Evolutionary conservation across 1,140 invertebrate genomes (phyloP), one percentile per base, ranked within the genome.

Genomic region (Tetramorium alpestre): DNA sequence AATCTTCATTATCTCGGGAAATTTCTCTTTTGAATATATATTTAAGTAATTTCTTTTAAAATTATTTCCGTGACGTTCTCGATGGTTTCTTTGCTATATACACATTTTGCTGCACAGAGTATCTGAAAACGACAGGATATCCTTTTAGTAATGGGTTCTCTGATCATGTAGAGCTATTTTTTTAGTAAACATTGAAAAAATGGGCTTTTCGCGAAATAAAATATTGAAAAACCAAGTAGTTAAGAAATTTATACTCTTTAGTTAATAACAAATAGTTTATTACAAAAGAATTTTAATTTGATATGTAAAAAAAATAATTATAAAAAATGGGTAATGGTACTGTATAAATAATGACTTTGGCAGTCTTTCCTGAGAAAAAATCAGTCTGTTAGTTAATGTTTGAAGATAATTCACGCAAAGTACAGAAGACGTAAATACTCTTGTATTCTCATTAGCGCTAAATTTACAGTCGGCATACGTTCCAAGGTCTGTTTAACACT

Each of bases 401-500:
- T 69, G 65, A 49, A 49, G 65, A 58, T 22, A 75, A 56, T 75
- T 75, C 54, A 54, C 47, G 8, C 33, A 13, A 33, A 58, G 33
- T 73, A 38, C 18, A 38, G 33, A 25, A 28, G 8, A 47, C 41
- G 41, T 3, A 38, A 38, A 65, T 44, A 33, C 25, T 65, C 22
- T n/a, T 47, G 6, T 78, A 33, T 28, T 62, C 18, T 64, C 41
- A 65, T 78, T 78, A 47, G 25, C 75, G 11, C 11, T n/a, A 47
- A 78, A 78, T 47, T 78, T 78, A 65, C 6, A 18, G 18, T 38
- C 28, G 28, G 70, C 7, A 73, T 56, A 73, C 6, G 75, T 22
- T 62, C 11, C 38, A 78, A 58, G 75, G 38, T 65, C 58, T 65
- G 16, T 65, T 64, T 65, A 58, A 60, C 54, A 44, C 41, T 78